Evolutionary conservation across 2,888 invertebrate species (phyloP).

Genomic region (Eilema griseolum): DNA sequence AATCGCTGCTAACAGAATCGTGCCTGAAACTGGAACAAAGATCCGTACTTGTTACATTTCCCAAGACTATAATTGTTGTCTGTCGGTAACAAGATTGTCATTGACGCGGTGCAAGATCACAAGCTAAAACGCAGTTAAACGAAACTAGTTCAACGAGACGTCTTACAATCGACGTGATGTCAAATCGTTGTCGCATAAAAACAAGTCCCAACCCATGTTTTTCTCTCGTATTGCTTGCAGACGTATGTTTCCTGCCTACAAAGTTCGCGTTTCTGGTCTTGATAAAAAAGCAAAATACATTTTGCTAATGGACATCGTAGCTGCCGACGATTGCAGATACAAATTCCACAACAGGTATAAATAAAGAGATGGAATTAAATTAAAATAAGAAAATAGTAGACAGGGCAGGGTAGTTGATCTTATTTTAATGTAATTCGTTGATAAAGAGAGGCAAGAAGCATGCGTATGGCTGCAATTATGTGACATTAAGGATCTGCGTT

Average conservation of each 20-base stretch:
- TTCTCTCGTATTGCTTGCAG: slow-evolving; percentile 90
- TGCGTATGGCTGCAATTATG: slow-evolving; percentile 81
- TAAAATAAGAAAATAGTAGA: slow-evolving; percentile 79
- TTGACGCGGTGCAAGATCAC: slow-evolving; percentile 79
- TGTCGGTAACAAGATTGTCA: slow-evolving; percentile 53
- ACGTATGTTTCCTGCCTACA: slow-evolving; percentile 99
- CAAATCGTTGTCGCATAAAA: slow-evolving; percentile 83
- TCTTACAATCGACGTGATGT: slow-evolving; percentile 85
- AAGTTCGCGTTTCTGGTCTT: slow-evolving; percentile 98
- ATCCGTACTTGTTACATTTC: slow-evolving; percentile 16
- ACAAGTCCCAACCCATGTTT: slow-evolving; percentile 84
- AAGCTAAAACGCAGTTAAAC: slow-evolving; percentile 79
- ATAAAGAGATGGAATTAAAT: slow-evolving; percentile 80
- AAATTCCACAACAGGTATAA: slow-evolving; percentile 97
- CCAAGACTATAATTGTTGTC: slow-evolving; percentile 28
- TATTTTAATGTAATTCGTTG: slow-evolving; percentile 85
- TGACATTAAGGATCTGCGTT: slow-evolving; percentile 76
- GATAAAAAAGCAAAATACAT: slow-evolving; percentile 99
- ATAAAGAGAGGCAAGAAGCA: slow-evolving; percentile 88
- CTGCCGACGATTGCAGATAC: slow-evolving; percentile 98
- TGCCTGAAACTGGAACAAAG: slow-evolving; percentile 16
- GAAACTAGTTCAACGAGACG: slow-evolving; percentile 78
- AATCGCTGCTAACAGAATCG: slow-evolving; percentile 50
- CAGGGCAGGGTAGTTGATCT: slow-evolving; percentile 67
- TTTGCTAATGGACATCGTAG: slow-evolving; percentile 98